Conservation (phyloP, 1,140 invertebrate species). For the Zaprionus camerounensis region DNA sequence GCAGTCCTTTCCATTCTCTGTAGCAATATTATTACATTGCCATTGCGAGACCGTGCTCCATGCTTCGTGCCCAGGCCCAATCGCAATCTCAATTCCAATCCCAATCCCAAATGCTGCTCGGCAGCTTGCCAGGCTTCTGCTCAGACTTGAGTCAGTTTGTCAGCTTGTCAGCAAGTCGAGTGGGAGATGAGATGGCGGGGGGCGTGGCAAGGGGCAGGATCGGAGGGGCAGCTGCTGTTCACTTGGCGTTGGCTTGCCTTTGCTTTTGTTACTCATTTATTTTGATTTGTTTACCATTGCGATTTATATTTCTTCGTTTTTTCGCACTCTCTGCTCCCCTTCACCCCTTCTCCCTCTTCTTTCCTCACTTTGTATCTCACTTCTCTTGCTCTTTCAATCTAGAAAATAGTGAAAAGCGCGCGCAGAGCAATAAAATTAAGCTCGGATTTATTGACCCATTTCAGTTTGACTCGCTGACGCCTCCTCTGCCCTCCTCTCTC, state of each 20-base stretch:
- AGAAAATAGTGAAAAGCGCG: slow-evolving; percentile 48
- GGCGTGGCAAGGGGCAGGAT: no score
- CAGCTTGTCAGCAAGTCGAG: slow-evolving; percentile 70
- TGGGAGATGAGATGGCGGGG: not conserved
- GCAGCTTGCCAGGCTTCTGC: slow-evolving; percentile 47
- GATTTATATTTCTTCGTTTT: slow-evolving; percentile 78
- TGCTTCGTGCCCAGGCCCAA: slow-evolving; percentile 4
- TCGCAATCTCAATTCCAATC: slow-evolving; percentile 50
- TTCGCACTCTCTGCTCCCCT: slow-evolving; percentile 5
- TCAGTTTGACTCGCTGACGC: slow-evolving; percentile 72
- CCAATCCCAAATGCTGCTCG: slow-evolving; percentile 49
- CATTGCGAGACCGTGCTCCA: slow-evolving; percentile 12
- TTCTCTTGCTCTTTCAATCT: slow-evolving; percentile 4
- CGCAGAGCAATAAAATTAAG: slow-evolving; percentile 80
- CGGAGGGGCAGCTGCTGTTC: slow-evolving; percentile 32
- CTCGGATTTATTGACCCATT: slow-evolving; percentile 82
- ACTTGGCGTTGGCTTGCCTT: slow-evolving; percentile 26
- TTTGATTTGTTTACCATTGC: slow-evolving; percentile 83
- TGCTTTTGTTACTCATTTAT: slow-evolving; percentile 82
- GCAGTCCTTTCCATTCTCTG: slow-evolving; percentile 19
- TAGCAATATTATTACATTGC: slow-evolving; percentile 49
- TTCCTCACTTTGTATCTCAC: not conserved
- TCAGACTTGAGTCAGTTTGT: slow-evolving; percentile 40
- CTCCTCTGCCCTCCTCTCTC: not conserved
- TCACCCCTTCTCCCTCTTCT: not conserved